Base-by-base conservation (phyloP, 1,140 invertebrate species). In the Venturia canescens region DNA sequence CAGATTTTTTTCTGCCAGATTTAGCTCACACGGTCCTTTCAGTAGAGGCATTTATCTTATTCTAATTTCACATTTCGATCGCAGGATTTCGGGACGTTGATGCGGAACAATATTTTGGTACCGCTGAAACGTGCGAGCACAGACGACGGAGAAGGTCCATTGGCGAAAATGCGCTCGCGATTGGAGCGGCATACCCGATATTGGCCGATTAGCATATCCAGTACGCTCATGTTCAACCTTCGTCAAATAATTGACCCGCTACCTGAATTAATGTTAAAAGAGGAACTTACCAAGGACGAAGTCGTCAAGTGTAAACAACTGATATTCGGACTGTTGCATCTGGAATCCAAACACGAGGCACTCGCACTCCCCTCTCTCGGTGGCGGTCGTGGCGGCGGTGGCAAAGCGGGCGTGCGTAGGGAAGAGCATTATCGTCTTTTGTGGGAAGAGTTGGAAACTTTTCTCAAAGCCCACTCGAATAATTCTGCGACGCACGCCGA, bases 171-270 rank as follows among this genome's bases (percentile, higher is more conserved):
- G 78, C 94, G 95, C 81, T 91, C 94, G 4, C 93, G 95, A 69
- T 86, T 99, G 0, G 94, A 96, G 67, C 92, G 97, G 34, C 94
- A 96, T 80, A 98, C 98, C 0, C 95, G 96, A 70, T 98, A 98
- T 90, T 99, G 98, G 97, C 98, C 98, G 0, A 93, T 99, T 70
- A 98, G 97, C 7, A 97, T 98, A 69, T 96, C 96, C 18, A 96
- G 97, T 5, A 98, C 97, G 0, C 94, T 98, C 15, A 95, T 99
- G 84, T 99, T 97, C 86, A 98, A 98, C 87, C 92, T 98, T 80
- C 94, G 88, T n/a, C 84, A 97, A 96, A 94, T 96, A 80, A 93
- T 98, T 79, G 96, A 97, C 85, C 96, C 97, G 0, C 88, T 99
- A 11, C 94, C 96, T 0, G 91, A 94, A 7, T 89, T 98, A 60